These are phyloP conservation scores for Thalassophryne amazonica DNA, from an alignment of 2,797 vertebrate species.

Conservation along the genomic window DNA sequence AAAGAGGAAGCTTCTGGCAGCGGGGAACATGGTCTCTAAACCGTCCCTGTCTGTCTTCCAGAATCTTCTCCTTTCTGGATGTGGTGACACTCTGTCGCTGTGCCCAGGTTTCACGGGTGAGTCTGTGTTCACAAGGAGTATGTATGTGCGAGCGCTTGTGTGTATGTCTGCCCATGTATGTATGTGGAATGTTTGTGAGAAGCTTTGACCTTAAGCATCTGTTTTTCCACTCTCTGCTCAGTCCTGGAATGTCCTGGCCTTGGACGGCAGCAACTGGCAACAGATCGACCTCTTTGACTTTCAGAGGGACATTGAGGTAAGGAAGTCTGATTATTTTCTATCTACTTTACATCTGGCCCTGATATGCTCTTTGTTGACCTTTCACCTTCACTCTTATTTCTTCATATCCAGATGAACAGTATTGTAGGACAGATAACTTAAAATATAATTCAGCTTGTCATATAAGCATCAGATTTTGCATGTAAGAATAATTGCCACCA, in stretches of 20 bases:
- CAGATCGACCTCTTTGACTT: constrained; percentile 98
- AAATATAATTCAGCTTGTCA: too few species aligned
- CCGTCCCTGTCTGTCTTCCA: constrained; percentile 69
- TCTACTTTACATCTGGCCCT: not conserved
- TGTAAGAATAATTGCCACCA: too few species aligned
- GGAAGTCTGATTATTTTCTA: not conserved
- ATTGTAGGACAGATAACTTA: too few species aligned
- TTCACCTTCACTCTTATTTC: not conserved
- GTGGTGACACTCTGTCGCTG: constrained; percentile 98
- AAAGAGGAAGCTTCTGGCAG: constrained; percentile 50
- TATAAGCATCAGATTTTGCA: too few species aligned
- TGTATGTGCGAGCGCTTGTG: constrained; percentile 2
- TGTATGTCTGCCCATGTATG: constrained; percentile 48
- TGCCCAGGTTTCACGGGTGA: constrained; percentile 98
- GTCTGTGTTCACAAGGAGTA: constrained; percentile 56
- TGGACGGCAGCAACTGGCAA: constrained; percentile 99
- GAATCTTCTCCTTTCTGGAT: constrained; percentile 99
- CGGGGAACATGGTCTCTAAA: constrained; percentile 49
- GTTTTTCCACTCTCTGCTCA: constrained; percentile 53
- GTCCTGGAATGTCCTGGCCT: constrained; percentile 97
- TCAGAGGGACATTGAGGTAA: constrained; percentile 97
- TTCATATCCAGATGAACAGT: not conserved
- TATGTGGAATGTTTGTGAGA: not conserved
- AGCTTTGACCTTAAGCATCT: constrained; percentile 5
- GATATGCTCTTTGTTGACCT: not conserved